These are phyloP conservation scores for Rattus norvegicus DNA, from an alignment of 2,113 vertebrate genomes.

Conservation along the genomic window DNA sequence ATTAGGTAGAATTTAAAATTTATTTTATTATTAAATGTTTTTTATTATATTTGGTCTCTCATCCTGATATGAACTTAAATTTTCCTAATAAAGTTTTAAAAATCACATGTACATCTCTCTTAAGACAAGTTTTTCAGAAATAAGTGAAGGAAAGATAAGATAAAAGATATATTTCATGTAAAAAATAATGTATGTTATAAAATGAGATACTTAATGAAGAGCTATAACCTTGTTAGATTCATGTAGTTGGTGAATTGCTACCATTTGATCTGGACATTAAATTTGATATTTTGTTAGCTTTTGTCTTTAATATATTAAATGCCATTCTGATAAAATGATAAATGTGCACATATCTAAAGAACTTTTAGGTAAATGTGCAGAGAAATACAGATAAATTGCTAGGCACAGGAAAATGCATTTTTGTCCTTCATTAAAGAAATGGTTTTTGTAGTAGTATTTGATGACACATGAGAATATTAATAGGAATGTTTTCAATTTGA, in stretches of 20 bases:
- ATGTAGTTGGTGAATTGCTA: constrained; percentile 61
- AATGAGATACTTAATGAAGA: constrained; percentile 64
- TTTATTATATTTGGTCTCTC: neutral
- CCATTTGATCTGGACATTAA: constrained; percentile 69
- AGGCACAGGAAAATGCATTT: constrained; percentile 62
- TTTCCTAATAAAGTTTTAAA: constrained; percentile 3
- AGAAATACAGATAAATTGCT: constrained; percentile 76
- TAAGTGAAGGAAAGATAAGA: constrained; percentile 24
- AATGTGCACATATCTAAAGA: constrained; percentile 72
- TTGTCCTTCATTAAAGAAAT: constrained; percentile 69
- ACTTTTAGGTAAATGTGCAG: constrained; percentile 75
- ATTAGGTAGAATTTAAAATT: constrained; percentile 33
- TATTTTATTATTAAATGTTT: constrained; percentile 56
- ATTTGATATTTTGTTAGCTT: constrained; percentile 70
- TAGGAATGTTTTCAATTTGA: constrained; percentile 59
- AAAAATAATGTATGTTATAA: constrained; percentile 61
- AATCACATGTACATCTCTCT: constrained; percentile 60
- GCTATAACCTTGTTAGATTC: constrained; percentile 52
- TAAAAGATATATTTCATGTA: constrained; percentile 49
- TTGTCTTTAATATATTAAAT: constrained; percentile 69
- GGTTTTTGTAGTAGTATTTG: constrained; percentile 72
- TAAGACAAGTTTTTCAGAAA: constrained; percentile 64
- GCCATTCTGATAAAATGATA: constrained; percentile 77
- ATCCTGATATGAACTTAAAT: constrained; percentile 38
- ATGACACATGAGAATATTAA: constrained; percentile 69